Evolutionary conservation across 2,797 vertebrate genomes (phyloP), one percentile per base, ranked within the genome.

Genomic region (Premnoplex brunnescens): DNA sequence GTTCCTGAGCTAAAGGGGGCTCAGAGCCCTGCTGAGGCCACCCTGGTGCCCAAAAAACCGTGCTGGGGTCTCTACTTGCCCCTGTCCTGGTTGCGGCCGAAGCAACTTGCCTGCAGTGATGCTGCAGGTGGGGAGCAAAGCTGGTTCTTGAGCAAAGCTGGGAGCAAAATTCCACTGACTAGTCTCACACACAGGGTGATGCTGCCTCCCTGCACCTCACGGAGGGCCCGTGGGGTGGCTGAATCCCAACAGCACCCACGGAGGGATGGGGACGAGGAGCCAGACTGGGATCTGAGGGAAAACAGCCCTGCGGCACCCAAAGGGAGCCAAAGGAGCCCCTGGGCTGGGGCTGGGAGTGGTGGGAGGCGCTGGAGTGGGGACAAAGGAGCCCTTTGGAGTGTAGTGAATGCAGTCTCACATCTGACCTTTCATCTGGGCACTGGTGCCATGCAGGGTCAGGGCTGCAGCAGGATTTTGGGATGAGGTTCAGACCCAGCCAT

Each of bases 341-440:
- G 39, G 76, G 71, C 41, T 1, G 36, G 58, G 69, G 37, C 73
- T 71, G 91, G 64, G 81, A 85, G 87, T 0, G 16, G 91, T 1
- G 0, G 54, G 37, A 79, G 68, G 80, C 16, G 4, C 72, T 7
- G 69, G 41, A 60, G 59, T 3, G 0, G 54, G 72, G 87, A 95
- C 93, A 96, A 96, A 95, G 68, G 74, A 73, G 91, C 87, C 26
- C 72, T 96, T 96, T 96, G 91, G 81, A 51, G 89, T 17, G 1
- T 78, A 71, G 13, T 95, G 91, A 92, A 95, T 85, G 84, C 76
- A 39, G 89, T 73, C 63, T 95, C 93, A 41, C 85, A 77, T 87
- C 89, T 93, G 93, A 94, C 91, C 96, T 95, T 95, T 93, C 82
- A 36, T 95, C 89, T 91, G 94, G 94, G 92, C 22, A 34, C 87